Conservation (phyloP, 2,113 vertebrate genomes). For the Aptenodytes patagonicus region DNA sequence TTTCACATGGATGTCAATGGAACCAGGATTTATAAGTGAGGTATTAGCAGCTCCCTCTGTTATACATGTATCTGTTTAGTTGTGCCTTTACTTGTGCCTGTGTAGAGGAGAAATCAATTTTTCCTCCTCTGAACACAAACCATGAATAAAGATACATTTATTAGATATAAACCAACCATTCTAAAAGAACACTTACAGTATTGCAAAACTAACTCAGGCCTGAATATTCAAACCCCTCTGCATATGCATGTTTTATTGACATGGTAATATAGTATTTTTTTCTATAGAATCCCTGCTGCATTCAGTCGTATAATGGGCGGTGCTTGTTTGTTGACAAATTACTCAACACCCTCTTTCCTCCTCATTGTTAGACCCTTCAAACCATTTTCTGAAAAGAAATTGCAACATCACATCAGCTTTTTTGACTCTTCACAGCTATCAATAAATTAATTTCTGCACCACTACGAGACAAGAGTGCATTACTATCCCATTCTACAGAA, state of each 20-base stretch:
- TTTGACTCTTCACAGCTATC: neutral
- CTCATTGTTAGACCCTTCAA: neutral
- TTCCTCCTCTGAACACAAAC: neutral
- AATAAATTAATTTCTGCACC: neutral
- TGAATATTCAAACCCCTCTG: neutral
- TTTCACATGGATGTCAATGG: neutral
- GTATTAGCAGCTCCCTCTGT: neutral
- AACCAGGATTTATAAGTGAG: neutral
- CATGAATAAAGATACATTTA: neutral
- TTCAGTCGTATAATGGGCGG: neutral
- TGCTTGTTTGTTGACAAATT: neutral
- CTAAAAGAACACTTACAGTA: neutral
- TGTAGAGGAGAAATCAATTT: neutral
- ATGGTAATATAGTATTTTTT: neutral
- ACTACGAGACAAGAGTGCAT: neutral
- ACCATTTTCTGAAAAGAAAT: neutral
- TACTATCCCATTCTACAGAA: neutral
- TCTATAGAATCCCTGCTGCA: neutral
- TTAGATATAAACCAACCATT: neutral
- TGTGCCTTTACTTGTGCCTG: neutral
- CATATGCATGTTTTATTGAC: neutral
- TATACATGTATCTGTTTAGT: neutral
- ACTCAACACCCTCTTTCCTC: neutral
- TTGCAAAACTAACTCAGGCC: neutral
- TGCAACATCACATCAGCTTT: neutral